Percentiles rank a stretch among this genome's conserved stretches.
Evolutionary conservation across 2,888 invertebrate species (phyloP).

Genomic region (Strigamia crassipes): DNA sequence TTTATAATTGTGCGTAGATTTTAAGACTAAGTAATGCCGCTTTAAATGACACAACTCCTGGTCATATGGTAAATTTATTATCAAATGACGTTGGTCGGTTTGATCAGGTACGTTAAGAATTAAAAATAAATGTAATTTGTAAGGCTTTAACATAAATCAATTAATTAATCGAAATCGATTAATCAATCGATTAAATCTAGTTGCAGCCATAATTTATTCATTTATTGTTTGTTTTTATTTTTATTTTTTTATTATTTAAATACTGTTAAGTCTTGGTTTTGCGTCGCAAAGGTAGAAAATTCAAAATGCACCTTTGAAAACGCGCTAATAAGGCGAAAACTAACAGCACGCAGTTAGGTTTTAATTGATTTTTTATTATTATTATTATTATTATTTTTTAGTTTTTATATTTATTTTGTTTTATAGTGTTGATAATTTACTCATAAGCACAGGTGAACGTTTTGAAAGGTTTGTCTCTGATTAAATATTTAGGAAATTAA

Average conservation of each 20-base stretch:
- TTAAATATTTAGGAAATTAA: neutral
- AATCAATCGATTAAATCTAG: no score
- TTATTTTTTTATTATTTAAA: neutral
- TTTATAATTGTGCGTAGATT: constrained; percentile 65
- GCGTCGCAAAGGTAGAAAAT: no score
- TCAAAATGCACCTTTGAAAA: no score
- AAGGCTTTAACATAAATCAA: no score
- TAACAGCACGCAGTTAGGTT: neutral
- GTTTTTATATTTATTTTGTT: constrained; percentile 15
- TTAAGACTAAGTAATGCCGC: constrained; percentile 78
- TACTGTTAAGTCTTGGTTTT: no score
- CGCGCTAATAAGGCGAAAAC: no score
- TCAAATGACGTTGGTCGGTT: constrained; percentile 94
- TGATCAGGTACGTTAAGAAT: constrained; percentile 65
- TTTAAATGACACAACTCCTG: constrained; percentile 82
- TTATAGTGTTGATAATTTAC: constrained; percentile 23
- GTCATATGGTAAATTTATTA: constrained; percentile 91
- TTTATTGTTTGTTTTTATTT: neutral
- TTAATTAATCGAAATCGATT: no score
- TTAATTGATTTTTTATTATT: neutral
- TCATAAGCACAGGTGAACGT: neutral
- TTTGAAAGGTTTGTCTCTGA: constrained; percentile 3
- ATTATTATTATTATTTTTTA: neutral
- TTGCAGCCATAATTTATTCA: neutral
- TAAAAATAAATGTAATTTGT: neutral